A percentile compares a stretch with the other conserved stretches of the same genome.
phyloP scores from a whole-genome alignment of 2,888 invertebrate genomes.

The Athrips mouffetella region DNA sequence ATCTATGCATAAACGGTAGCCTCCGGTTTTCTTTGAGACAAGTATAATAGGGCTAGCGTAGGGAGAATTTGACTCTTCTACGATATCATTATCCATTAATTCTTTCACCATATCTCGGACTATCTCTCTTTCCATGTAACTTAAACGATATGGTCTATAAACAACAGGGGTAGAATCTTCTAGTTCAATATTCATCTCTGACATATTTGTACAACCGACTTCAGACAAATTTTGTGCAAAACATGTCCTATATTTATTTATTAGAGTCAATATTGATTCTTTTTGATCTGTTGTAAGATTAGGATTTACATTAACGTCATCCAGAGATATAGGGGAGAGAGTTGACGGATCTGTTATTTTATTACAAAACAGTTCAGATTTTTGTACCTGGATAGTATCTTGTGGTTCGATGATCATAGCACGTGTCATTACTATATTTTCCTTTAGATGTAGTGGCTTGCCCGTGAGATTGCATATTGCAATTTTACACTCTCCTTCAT shows the following conservation, averaged over 20 bases:
- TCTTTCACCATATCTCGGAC: conserved; percentile 20
- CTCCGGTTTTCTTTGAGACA: conserved; percentile 15
- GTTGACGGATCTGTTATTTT: neutral
- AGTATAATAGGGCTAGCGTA: conserved; percentile 21
- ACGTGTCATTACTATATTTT: too few species aligned
- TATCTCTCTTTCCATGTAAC: conserved; percentile 22
- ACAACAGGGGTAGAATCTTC: conserved; percentile 20
- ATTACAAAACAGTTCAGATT: neutral
- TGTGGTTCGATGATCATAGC: neutral
- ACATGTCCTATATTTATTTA: conserved; percentile 15
- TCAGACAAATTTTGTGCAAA: conserved; percentile 18
- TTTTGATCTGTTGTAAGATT: neutral
- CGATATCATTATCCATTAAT: conserved; percentile 11
- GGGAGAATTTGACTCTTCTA: conserved; percentile 13
- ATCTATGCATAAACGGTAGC: conserved; percentile 15
- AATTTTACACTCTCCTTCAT: conserved; percentile 2
- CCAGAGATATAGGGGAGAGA: neutral
- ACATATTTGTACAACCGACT: conserved; percentile 20
- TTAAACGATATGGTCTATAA: conserved; percentile 27
- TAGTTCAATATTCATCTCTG: conserved; percentile 25
- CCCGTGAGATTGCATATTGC: neutral
- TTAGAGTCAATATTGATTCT: neutral
- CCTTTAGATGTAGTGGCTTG: neutral
- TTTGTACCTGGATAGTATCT: neutral
- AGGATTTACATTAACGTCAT: neutral